A percentile compares a stretch with the other conserved stretches of the same genome.
Evolutionary conservation across 2,888 invertebrate genomes (phyloP).

Genomic region (Meiosimyza platycephala): DNA sequence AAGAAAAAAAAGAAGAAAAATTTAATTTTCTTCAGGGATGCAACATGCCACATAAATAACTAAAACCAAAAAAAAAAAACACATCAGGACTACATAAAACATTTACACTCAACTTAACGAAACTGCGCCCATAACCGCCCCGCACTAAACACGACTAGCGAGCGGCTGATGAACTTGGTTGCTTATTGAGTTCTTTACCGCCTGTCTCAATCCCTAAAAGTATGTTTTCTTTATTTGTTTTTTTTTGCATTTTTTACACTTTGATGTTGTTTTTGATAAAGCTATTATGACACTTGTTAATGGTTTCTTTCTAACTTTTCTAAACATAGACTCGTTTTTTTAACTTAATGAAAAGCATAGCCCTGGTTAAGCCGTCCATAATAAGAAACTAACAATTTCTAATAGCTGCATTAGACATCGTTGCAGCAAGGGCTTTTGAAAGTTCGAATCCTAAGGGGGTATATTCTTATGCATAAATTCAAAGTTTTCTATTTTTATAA

Average conservation of each 20-base stretch:
- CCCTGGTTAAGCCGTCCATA: too few species aligned
- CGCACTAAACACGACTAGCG: neutral
- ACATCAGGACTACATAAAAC: slow-evolving; percentile 6
- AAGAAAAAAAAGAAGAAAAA: slow-evolving; percentile 1
- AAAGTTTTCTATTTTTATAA: too few species aligned
- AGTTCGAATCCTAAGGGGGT: too few species aligned
- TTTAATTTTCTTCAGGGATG: slow-evolving; percentile 22
- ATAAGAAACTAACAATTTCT: too few species aligned
- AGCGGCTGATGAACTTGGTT: slow-evolving; percentile 12
- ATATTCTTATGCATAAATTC: too few species aligned
- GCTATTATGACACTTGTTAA: neutral
- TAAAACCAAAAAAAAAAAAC: too few species aligned
- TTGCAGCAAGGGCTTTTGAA: too few species aligned
- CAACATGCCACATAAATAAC: slow-evolving; percentile 26
- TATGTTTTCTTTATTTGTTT: neutral
- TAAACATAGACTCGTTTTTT: too few species aligned
- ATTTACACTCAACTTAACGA: slow-evolving; percentile 11
- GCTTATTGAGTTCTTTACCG: slow-evolving; percentile 6
- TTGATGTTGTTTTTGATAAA: too few species aligned
- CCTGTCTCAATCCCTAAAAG: slow-evolving; percentile 7
- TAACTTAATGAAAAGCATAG: neutral
- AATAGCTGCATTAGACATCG: too few species aligned
- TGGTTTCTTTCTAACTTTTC: neutral
- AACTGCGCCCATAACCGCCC: neutral
- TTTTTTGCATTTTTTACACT: neutral